These are phyloP conservation scores for Linepithema humile DNA, from an alignment of 1,140 invertebrate species.

Conservation along the genomic window DNA sequence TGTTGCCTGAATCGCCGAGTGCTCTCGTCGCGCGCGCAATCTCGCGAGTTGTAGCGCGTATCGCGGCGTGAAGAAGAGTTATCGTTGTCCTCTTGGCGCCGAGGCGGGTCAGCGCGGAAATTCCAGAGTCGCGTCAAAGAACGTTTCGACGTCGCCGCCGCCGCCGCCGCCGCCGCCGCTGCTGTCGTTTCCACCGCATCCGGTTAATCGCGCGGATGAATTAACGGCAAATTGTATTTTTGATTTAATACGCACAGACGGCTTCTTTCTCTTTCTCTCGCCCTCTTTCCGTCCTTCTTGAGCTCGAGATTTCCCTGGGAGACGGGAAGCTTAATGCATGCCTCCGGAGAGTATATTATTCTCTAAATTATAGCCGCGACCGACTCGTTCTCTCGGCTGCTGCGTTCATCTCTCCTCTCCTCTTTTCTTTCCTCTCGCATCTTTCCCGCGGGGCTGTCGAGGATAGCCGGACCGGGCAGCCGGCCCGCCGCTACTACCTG, in stretches of 20 bases:
- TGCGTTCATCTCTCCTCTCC: background rate
- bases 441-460: constrained; percentile 9
- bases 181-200: background rate
- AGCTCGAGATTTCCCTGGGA: constrained; percentile 38
- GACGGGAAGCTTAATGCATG: constrained; percentile 52
- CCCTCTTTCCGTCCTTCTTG: background rate
- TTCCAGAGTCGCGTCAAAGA: constrained; percentile 1
- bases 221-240: constrained; percentile 56
- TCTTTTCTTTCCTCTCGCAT: background rate
- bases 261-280: background rate
- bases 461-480: constrained; percentile 21
- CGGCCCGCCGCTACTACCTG: constrained; percentile 44
- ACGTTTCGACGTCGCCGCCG: background rate
- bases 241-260: constrained; percentile 35
- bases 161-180: too few species aligned
- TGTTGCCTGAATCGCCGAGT: constrained; percentile 66
- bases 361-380: constrained; percentile 56
- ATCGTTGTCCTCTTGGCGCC: constrained; percentile 16
- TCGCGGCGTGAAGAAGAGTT: constrained; percentile 35
- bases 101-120: constrained; percentile 16
- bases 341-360: constrained; percentile 55
- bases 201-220: constrained; percentile 45
- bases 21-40: constrained; percentile 37
- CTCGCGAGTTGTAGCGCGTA: constrained; percentile 37
- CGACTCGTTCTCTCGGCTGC: constrained; percentile 29